Evolutionary conservation across 1,140 invertebrate genomes (phyloP), one percentile per base, ranked within the genome.

Genomic region (Epicauta chinensis): DNA sequence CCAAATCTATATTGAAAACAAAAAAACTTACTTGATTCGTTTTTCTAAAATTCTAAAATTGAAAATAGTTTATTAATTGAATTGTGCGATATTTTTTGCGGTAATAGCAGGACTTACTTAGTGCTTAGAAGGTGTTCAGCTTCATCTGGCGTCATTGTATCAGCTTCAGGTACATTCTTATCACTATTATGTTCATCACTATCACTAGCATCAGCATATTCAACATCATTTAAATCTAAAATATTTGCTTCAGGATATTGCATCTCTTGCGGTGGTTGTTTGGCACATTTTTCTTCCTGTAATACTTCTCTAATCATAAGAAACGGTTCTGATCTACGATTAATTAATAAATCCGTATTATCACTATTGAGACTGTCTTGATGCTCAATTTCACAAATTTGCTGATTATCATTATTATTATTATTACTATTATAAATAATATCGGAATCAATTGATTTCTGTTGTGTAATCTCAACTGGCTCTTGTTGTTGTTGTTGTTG

Each of bases 121-220:
- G 83, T 81, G 68, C 86, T 91, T 45, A 89, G 74, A 59, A 89
- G 73, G 72, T 87, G 81, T 64, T 90, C 87, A n/a, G 86, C 86
- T 66, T 90, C 87, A 61, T 85, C 85, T n/a, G 84, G 80, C 35
- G 87, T 89, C 84, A 89, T 89, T 12, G 81, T 80, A 66, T 87
- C 84, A 35, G 73, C 67, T 51, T 77, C 70, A 51, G 67, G 64
- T 63, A 71, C 69, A 49, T 69, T 71, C 34, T 60, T 58, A 16
- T 59, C 46, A 43, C 42, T 53, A 16, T 53, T 47, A 38, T 66
- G 64, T 11, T 62, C 56, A 16, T 78, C 75, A 48, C 73, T 71
- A 50, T 75, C 75, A 38, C 73, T 75, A 9, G 73, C 77, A 60
- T 77, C 76, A 2, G 73, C 77, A 65, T 73, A 78, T 55, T 78